Base-by-base conservation (phyloP, 2,888 invertebrate genomes). In the Pollenia labialis region DNA sequence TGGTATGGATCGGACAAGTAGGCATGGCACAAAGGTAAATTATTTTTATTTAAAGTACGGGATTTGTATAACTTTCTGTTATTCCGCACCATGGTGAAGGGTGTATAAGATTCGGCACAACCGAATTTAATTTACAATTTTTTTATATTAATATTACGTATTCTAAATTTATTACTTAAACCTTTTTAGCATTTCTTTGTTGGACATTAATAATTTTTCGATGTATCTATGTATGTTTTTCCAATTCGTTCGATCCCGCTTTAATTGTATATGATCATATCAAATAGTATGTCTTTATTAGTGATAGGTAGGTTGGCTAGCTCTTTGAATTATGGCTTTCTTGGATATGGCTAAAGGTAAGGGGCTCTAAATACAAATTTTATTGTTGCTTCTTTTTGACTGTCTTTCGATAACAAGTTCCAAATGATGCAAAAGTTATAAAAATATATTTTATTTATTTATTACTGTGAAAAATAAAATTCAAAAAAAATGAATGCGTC, bases 261-360 rank as follows among this genome's bases (percentile, higher is more conserved):
- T 75, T 56, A 74, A 81, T 75, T 81, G 46, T 46, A 58, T 71
- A 54, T 18, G 79, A 75, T 82, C 82, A 60, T 50, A 64, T 62
- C 52, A 75, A 79, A 80, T 76, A 71, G 86, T 85, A 88, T 88
- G 88, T 88, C 88, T 88, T 87, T 84, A 88, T 88, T 88, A 88
- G 87, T 75, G 84, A 81, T 80, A 72, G 79, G 50, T 50, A 66
- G 10, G 7, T 42, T 46, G 11, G 4, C 58, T 50, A 23, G 14
- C n/a, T 32, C 32, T 32, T 32, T 9, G 16, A 46, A 12, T 56
- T 23, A 46, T 50, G 14, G 44, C 40, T 16, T 42, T 46, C 10
- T 54, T 58, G 4, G 12, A 14, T 60, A 9, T 60, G 18, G 7
- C 9, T 9, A 68, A 68, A 23, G 32, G 46, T 52, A 10, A 84